Evolutionary conservation across 2,888 invertebrate genomes (phyloP).

Genomic region (Dioctria linearis): DNA sequence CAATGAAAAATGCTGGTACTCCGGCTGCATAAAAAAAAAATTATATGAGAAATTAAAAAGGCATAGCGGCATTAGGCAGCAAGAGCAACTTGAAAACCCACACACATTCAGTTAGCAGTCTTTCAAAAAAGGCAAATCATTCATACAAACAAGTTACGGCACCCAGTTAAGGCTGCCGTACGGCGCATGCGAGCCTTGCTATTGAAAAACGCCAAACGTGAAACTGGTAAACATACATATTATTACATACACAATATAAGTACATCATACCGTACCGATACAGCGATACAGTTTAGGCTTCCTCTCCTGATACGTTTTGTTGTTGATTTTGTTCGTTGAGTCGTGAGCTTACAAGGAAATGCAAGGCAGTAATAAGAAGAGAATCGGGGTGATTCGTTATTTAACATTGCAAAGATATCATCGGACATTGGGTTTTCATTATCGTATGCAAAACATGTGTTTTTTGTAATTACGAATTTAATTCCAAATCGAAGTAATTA

Average conservation of each 20-base stretch:
- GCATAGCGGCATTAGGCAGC: conserved; percentile 11
- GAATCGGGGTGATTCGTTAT: conserved; percentile 15
- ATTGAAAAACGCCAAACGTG: conserved; percentile 33
- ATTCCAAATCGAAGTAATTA: too few species aligned
- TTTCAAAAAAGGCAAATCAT: conserved; percentile 42
- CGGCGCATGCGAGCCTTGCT: conserved; percentile 50
- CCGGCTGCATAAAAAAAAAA: not conserved
- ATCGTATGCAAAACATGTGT: too few species aligned
- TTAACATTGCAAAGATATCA: conserved; percentile 18
- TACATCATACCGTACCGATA: too few species aligned
- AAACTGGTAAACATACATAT: conserved; percentile 15
- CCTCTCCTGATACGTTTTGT: conserved; percentile 12
- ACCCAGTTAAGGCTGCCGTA: conserved; percentile 29
- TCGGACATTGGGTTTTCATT: not conserved
- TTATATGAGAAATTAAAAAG: conserved; percentile 32
- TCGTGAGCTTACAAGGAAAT: conserved; percentile 31
- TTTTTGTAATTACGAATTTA: too few species aligned
- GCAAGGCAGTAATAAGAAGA: conserved; percentile 15
- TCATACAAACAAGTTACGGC: conserved; percentile 44
- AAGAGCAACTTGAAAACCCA: conserved; percentile 25
- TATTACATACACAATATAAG: too few species aligned
- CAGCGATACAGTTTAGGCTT: conserved; percentile 23
- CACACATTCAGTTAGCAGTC: conserved; percentile 29
- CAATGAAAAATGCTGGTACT: conserved; percentile 39
- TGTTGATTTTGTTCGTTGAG: not conserved